Conservation (phyloP, 2,888 invertebrate species). For the Dynastes grantii region DNA sequence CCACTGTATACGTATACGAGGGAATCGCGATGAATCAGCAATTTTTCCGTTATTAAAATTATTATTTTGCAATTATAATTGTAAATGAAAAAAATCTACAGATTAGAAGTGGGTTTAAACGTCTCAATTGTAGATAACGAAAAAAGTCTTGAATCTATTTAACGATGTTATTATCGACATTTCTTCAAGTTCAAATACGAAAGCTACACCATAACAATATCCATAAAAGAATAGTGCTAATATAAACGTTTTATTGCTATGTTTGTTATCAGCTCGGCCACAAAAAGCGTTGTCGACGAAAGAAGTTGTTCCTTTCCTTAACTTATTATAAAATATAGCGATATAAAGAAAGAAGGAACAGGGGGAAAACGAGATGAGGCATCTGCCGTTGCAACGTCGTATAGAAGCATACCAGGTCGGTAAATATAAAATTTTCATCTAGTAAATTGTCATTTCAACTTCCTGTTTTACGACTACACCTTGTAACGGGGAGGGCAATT, state of each 20-base stretch:
- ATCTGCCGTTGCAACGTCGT: background rate
- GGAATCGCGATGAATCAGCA: too few relatives aligned
- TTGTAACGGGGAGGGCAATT: background rate
- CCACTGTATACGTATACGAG: too few relatives aligned
- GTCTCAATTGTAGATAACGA: background rate
- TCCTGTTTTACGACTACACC: slow-evolving; percentile 2
- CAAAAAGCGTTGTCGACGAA: background rate
- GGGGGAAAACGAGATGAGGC: background rate
- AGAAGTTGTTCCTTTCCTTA: background rate
- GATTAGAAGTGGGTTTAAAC: slow-evolving; percentile 9
- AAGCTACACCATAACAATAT: background rate
- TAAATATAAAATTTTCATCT: slow-evolving; percentile 17
- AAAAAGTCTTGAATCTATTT: background rate
- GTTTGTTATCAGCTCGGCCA: background rate
- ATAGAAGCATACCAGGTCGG: background rate
- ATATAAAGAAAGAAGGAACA: background rate
- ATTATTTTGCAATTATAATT: background rate
- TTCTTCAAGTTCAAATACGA: background rate
- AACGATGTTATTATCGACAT: background rate
- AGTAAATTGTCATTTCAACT: slow-evolving; percentile 6
- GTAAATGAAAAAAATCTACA: background rate
- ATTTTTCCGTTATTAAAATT: too few relatives aligned
- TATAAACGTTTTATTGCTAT: slow-evolving; percentile 10
- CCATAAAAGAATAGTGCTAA: slow-evolving; percentile 15
- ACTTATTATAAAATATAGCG: slow-evolving; percentile 12